These are phyloP conservation scores for Drosophila bunnanda DNA, from an alignment of 2,888 invertebrate species.

Conservation along the genomic window DNA sequence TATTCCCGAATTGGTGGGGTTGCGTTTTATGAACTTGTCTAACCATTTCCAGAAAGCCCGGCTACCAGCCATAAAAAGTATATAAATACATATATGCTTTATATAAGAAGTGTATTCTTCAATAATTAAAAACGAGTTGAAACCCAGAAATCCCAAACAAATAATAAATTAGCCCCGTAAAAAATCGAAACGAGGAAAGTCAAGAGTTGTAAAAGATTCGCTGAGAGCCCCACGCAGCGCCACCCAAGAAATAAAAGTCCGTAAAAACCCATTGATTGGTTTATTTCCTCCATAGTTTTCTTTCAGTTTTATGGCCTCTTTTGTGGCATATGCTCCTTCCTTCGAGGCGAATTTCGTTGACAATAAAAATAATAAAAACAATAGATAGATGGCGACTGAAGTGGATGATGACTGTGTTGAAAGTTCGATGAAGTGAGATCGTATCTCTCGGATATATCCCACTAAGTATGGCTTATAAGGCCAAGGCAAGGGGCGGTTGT, in stretches of 20 bases:
- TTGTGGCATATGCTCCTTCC: conserved; percentile 14
- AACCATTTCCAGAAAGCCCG: conserved; percentile 28
- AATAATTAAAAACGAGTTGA: conserved; percentile 50
- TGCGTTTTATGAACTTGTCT: conserved; percentile 33
- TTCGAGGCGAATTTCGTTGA: conserved; percentile 49
- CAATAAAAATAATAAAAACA: conserved; percentile 75
- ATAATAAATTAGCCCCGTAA: conserved; percentile 37
- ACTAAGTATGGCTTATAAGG: conserved; percentile 20
- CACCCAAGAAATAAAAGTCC: conserved; percentile 57
- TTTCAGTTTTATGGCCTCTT: conserved; percentile 55
- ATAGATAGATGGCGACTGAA: conserved; percentile 54
- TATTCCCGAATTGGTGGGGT: conserved; percentile 48
- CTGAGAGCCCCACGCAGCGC: conserved; percentile 69
- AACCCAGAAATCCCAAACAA: conserved; percentile 21
- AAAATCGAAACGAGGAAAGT: conserved; percentile 27
- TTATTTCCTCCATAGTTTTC: conserved; percentile 71
- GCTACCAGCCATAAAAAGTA: conserved; percentile 53
- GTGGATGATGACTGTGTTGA: conserved; percentile 62
- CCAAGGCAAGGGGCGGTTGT: conserved; percentile 16
- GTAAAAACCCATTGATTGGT: conserved; percentile 67
- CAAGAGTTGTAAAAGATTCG: conserved; percentile 34
- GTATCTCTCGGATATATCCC: conserved; percentile 37
- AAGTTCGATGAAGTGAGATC: conserved; percentile 77
- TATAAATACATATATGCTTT: conserved; percentile 18
- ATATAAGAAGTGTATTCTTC: conserved; percentile 38